A percentile compares a stretch with the other conserved stretches of the same genome.
Evolutionary conservation across 2,888 invertebrate species (phyloP).

Genomic region (Tachina grossa): DNA sequence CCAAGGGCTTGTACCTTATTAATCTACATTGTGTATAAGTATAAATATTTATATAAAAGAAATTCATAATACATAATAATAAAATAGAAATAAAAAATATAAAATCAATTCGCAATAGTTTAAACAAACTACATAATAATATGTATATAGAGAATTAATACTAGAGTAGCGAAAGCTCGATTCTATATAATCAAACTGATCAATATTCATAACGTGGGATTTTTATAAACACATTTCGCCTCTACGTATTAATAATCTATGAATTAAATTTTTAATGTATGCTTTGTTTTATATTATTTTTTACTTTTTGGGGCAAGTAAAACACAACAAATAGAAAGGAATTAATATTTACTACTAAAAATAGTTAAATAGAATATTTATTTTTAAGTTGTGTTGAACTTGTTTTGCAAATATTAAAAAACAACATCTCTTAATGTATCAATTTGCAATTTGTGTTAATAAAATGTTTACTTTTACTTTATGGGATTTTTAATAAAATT

Average conservation of each 20-base stretch:
- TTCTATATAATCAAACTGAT: neutral
- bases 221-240: neutral
- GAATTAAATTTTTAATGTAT: neutral
- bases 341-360: constrained; percentile 24
- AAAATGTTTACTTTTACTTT: neutral
- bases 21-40: constrained; percentile 20
- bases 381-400: neutral
- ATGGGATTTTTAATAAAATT: neutral
- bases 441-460: constrained; percentile 16
- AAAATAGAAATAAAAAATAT: constrained; percentile 12
- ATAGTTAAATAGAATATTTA: constrained; percentile 26
- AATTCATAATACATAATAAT: constrained; percentile 21
- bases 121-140: constrained; percentile 13
- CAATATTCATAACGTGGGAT: too few species aligned
- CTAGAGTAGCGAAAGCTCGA: neutral
- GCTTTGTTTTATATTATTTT: neutral
- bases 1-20: too few species aligned
- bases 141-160: neutral
- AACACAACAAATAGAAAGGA: constrained; percentile 31
- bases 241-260: neutral
- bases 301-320: constrained; percentile 19
- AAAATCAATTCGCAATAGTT: constrained; percentile 41
- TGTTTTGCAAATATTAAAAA: constrained; percentile 22
- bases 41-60: constrained; percentile 63
- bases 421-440: constrained; percentile 18